Percentiles rank a stretch among this genome's conserved stretches.
These are phyloP conservation scores for Cryptocheilus praepositus DNA, from an alignment of 2,888 invertebrate species.

Conservation along the genomic window DNA sequence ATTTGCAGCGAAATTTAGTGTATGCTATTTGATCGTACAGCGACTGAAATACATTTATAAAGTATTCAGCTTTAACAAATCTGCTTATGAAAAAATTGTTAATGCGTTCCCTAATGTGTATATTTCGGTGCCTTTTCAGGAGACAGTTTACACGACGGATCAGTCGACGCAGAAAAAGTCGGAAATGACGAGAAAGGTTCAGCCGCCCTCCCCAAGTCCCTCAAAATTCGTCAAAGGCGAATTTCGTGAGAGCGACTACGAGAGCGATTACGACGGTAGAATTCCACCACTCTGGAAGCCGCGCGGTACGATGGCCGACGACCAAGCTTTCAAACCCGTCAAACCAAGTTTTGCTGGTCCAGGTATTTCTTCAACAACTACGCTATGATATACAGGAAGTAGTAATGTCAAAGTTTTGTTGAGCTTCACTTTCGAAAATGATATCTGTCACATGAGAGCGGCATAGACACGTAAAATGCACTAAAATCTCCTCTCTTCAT, in stretches of 20 bases:
- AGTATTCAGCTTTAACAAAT: no score
- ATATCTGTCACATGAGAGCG: no score
- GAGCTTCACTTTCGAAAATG: no score
- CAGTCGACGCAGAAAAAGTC: constrained; percentile 63
- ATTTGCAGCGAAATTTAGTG: no score
- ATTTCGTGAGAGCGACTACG: constrained; percentile 83
- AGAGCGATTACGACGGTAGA: constrained; percentile 83
- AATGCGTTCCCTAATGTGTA: no score
- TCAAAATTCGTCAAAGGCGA: constrained; percentile 82
- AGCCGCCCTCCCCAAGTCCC: constrained; percentile 78
- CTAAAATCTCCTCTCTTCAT: background rate
- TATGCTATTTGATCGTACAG: no score
- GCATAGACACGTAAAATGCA: no score
- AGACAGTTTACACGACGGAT: constrained; percentile 77
- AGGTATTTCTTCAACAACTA: constrained; percentile 40
- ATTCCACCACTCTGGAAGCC: constrained; percentile 80
- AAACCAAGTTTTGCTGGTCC: constrained; percentile 72
- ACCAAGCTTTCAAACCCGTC: constrained; percentile 78
- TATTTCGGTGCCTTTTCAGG: constrained; percentile 69
- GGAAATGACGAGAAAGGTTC: constrained; percentile 66
- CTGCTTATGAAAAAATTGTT: no score
- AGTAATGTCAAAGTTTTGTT: no score
- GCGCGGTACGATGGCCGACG: constrained; percentile 76
- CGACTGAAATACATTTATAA: no score
- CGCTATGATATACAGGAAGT: background rate